phyloP scores from a whole-genome alignment of 2,113 vertebrate species.

The Nycticorax nycticorax region DNA sequence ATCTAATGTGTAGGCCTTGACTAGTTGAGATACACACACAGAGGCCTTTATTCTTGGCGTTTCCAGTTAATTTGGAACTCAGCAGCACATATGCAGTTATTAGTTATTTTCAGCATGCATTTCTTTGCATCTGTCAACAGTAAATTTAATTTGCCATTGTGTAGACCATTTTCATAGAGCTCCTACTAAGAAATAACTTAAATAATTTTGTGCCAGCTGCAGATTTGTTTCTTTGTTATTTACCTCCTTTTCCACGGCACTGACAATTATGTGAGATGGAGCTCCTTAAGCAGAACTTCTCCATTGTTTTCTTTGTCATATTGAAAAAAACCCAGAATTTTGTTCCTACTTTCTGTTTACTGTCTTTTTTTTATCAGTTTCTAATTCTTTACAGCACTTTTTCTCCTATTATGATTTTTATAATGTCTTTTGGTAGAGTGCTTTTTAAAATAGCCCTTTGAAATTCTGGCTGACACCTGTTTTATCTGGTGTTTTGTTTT shows the following conservation, averaged over 20 bases:
- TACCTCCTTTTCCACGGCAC: neutral
- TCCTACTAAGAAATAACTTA: slow-evolving; percentile 29
- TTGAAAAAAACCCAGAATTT: neutral
- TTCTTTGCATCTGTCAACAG: slow-evolving; percentile 24
- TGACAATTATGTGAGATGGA: neutral
- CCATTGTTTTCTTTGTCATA: neutral
- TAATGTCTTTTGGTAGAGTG: neutral
- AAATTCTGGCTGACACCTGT: neutral
- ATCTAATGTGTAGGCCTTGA: neutral
- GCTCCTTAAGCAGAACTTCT: neutral
- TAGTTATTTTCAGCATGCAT: slow-evolving; percentile 21
- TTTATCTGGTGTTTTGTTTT: neutral
- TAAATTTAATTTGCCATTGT: slow-evolving; percentile 43
- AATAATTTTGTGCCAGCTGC: slow-evolving; percentile 24
- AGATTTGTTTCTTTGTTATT: slow-evolving; percentile 20
- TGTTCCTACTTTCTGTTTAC: neutral
- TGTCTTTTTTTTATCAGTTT: neutral
- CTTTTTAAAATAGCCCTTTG: neutral
- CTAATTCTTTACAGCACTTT: neutral
- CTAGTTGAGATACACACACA: neutral
- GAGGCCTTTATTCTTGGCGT: neutral
- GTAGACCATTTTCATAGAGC: neutral
- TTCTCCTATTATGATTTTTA: neutral
- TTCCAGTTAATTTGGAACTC: slow-evolving; percentile 37
- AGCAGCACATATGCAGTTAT: neutral